Evolutionary conservation across 1,140 invertebrate species (phyloP).

Genomic region (Scaptomyza graminum): DNA sequence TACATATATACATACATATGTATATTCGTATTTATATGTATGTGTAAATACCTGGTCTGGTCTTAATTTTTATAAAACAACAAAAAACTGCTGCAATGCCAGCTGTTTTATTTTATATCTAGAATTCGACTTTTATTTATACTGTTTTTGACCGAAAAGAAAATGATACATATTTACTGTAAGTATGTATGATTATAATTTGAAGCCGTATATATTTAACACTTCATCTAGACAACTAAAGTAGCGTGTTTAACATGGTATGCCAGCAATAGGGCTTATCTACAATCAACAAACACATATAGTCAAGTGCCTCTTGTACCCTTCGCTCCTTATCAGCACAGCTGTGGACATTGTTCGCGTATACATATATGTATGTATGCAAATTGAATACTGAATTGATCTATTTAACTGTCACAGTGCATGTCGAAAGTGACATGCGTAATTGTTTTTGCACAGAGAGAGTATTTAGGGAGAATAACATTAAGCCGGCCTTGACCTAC

Average conservation of each 20-base stretch:
- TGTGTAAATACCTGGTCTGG: slow-evolving; percentile 3
- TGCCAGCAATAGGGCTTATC: slow-evolving; percentile 52
- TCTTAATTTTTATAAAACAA: slow-evolving; percentile 29
- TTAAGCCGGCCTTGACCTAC: slow-evolving; percentile 77
- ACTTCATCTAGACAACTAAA: slow-evolving; percentile 33
- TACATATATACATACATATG: slow-evolving; percentile 5
- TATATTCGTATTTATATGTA: slow-evolving; percentile 1
- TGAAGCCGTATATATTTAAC: neutral
- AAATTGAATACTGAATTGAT: neutral
- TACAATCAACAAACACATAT: slow-evolving; percentile 52
- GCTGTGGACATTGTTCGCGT: slow-evolving; percentile 10
- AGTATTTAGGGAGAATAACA: slow-evolving; percentile 4
- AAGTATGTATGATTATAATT: neutral
- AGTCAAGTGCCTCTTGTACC: slow-evolving; percentile 42
- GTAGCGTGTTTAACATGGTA: slow-evolving; percentile 36
- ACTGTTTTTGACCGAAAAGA: neutral
- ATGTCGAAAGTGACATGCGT: slow-evolving; percentile 14
- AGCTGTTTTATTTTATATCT: neutral
- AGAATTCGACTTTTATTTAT: neutral
- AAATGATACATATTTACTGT: no score
- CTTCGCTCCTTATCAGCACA: slow-evolving; percentile 40
- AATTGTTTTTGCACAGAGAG: slow-evolving; percentile 3
- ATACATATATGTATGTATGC: neutral
- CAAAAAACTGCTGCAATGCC: slow-evolving; percentile 25
- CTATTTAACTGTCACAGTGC: slow-evolving; percentile 9